Evolutionary conservation across 2,797 vertebrate genomes (phyloP), one percentile per base, ranked within the genome.

Genomic region (Urosaurus nigricauda): DNA sequence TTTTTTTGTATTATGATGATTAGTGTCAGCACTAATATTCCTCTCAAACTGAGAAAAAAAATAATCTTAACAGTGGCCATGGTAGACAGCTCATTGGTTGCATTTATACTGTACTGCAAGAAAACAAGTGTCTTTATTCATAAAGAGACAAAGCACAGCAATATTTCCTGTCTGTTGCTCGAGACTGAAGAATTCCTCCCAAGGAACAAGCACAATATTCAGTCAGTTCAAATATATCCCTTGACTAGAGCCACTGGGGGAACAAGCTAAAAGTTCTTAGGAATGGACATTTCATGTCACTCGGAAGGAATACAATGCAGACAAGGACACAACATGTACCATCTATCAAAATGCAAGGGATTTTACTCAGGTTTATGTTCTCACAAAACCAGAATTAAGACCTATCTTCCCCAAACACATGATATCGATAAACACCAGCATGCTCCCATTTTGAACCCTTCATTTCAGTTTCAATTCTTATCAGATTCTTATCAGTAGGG

Each of bases 61-160:
- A 83, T 35, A 56, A 47, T 83, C 87, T 47, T 13, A 86, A 21
- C 37, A 84, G n/a, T 58, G 32, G 87, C 65, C 60, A 14, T 60
- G 68, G 88, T 71, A 92, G 86, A 93, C 58, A 70, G 83, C 77
- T 92, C 51, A 83, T 47, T 81, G 56, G 77, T 90, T 91, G 90
- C 74, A 1, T 60, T 47, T n/a, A 37, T 90, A 89, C 17, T 6
- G 77, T 79, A 89, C 75, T 91, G 91, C 78, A 84, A 91, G n/a
- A 2, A 93, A 68, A 68, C 43, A 56, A n/a, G 29, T 19, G 85
- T 87, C 82, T 89, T 73, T 73, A 87, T 92, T 85, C 90, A 93
- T 85, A 91, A 93, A 37, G 35, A 12, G 92, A 26, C 91, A 32
- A 75, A 88, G 75, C 40, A 35, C 11, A 0, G 0, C 51, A 93